Base-by-base conservation (phyloP, 30 jellyfish, hydroid and myxozoan genomes). In the Sanderia malayensis region DNA sequence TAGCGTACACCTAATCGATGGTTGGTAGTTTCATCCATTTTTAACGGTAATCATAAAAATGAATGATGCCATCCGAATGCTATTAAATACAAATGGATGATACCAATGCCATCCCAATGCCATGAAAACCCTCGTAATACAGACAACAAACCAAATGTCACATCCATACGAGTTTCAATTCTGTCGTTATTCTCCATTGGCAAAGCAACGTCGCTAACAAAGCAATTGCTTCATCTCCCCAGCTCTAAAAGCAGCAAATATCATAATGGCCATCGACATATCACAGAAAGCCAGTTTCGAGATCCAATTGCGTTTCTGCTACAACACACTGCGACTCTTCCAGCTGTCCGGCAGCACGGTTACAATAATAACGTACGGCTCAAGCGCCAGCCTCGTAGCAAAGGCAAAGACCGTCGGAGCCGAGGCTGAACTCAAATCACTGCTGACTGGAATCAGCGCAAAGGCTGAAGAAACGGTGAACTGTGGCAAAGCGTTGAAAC, bases 401-500 rank as follows among this genome's bases (percentile, higher is more conserved):
- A 62, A 83, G 27, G 81, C 77, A 26, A 73, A 83, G 58, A 55
- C 80, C 18, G 78, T 74, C 15, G 67, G 82, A 19, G 41, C 49
- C 2, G 95, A 73, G 26, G 93, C 33, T 0, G 89, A 70, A 52
- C 88, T 70, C 28, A 71, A 69, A 15, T 62, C 95, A 25, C 31
- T 82, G 71, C 66, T 89, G 20, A 79, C 73, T 3, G 88, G 79
- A 32, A 73, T 92, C 73, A 92, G 84, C 72, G 87, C 95, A 33
- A 79, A 85, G 53, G 86, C 93, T 17, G 83, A 77, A 53, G 32
- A 34, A 30, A 92, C 84, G 19, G 92, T 93, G n/a, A 79, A 79
- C 68, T 70, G 95, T 31, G 98, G 98, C 17, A 68, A 79, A 28
- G 98, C 98, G 19, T 59, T 92, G 86, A 73, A 61, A 79, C 65